A percentile compares a stretch with the other conserved stretches of the same genome.
These are phyloP conservation scores for Cremastobaeus sp. DNA, from an alignment of 2,888 invertebrate species.

Conservation along the genomic window DNA sequence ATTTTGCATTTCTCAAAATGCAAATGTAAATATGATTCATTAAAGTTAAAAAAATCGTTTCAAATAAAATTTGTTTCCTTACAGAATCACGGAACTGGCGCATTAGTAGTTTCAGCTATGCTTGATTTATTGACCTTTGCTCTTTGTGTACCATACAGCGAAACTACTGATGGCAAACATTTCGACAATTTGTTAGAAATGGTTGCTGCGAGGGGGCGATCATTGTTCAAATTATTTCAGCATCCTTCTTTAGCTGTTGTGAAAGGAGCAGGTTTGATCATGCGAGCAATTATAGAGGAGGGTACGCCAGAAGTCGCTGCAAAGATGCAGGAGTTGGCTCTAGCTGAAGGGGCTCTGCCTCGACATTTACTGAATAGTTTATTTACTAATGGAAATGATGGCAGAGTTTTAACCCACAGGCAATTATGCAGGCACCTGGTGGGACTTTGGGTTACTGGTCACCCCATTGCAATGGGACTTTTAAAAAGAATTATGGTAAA, in stretches of 20 bases:
- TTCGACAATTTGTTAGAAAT: slow-evolving; percentile 95
- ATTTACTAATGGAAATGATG: slow-evolving; percentile 89
- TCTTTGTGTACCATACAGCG: slow-evolving; percentile 98
- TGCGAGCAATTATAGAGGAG: slow-evolving; percentile 98
- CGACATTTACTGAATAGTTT: slow-evolving; percentile 94
- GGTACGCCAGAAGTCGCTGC: slow-evolving; percentile 94
- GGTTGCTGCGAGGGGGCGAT: slow-evolving; percentile 94
- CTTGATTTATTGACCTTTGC: slow-evolving; percentile 98
- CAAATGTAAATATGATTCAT: not conserved
- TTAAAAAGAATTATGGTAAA: slow-evolving; percentile 91
- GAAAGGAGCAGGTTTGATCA: slow-evolving; percentile 97
- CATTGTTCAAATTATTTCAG: slow-evolving; percentile 94
- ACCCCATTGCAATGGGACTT: slow-evolving; percentile 92
- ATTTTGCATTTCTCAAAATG: not conserved
- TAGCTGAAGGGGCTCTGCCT: slow-evolving; percentile 97
- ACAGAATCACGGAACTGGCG: slow-evolving; percentile 94
- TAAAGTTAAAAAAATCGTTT: not conserved
- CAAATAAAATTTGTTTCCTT: not conserved
- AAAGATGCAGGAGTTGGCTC: slow-evolving; percentile 96
- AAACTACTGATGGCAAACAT: slow-evolving; percentile 98
- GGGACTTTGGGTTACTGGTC: slow-evolving; percentile 97
- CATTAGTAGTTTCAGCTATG: slow-evolving; percentile 97
- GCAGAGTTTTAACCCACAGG: slow-evolving; percentile 89
- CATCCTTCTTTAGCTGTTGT: slow-evolving; percentile 99
- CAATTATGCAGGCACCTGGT: slow-evolving; percentile 96